Percentiles rank a stretch among this genome's conserved stretches.
phyloP scores from a whole-genome alignment of 2,113 vertebrate species.

The Anthoscopus minutus region DNA sequence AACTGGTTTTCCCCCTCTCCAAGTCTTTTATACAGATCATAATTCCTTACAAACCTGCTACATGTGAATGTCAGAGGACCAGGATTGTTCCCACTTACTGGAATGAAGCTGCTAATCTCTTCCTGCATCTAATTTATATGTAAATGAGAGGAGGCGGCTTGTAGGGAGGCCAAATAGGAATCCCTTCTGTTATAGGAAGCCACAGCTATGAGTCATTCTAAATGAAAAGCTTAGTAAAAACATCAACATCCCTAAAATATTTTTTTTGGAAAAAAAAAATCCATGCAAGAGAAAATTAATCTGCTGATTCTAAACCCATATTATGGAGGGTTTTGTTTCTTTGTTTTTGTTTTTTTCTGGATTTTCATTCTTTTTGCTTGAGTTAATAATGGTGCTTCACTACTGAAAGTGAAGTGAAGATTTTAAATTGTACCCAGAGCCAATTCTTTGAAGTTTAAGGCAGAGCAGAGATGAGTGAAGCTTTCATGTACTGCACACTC shows the following conservation, averaged over 20 bases:
- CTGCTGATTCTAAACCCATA: background rate
- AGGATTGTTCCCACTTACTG: constrained; percentile 2
- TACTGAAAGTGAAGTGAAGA: background rate
- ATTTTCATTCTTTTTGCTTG: background rate
- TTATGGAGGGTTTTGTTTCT: background rate
- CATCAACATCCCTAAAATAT: background rate
- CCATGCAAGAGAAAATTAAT: background rate
- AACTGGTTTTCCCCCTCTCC: background rate
- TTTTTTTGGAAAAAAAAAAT: background rate
- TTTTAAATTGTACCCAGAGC: background rate
- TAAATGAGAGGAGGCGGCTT: constrained; percentile 39
- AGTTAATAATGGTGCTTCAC: background rate
- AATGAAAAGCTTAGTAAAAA: constrained; percentile 28
- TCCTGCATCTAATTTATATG: constrained; percentile 41
- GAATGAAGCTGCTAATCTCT: constrained; percentile 48
- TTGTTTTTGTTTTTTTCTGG: background rate
- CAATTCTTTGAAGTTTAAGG: background rate
- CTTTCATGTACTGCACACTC: background rate
- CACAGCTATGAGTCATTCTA: constrained; percentile 38
- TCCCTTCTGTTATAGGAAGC: constrained; percentile 43
- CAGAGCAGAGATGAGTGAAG: background rate
- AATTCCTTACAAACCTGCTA: background rate
- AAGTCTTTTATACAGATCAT: background rate
- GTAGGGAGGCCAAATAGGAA: constrained; percentile 41
- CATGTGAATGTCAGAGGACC: background rate